phyloP scores from a whole-genome alignment of 1,140 invertebrate species.

The Coptotermes formosanus region DNA sequence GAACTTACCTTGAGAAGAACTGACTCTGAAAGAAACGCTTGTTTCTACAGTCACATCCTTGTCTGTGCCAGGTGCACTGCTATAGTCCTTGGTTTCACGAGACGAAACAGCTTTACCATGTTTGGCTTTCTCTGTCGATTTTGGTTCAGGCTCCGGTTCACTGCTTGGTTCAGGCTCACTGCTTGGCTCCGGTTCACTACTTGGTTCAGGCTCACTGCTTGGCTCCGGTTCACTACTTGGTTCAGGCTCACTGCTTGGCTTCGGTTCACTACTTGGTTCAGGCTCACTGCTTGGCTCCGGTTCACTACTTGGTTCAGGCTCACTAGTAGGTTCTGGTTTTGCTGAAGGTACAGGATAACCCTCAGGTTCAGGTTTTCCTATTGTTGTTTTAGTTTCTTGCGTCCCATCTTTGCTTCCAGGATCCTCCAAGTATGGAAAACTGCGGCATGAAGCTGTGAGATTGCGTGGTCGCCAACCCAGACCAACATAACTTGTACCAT shows the following conservation, averaged over 20 bases:
- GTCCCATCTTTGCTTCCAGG: constrained; percentile 35
- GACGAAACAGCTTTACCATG: constrained; percentile 27
- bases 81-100: constrained; percentile 16
- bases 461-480: constrained; percentile 77
- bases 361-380: constrained; percentile 35
- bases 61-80: neutral
- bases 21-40: constrained; percentile 70
- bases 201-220: constrained; percentile 49
- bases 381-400: constrained; percentile 29
- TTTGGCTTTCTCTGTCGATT: constrained; percentile 32
- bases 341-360: constrained; percentile 36
- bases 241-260: constrained; percentile 36
- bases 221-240: constrained; percentile 34
- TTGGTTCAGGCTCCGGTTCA: constrained; percentile 22
- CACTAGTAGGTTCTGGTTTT: constrained; percentile 38
- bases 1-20: constrained; percentile 54
- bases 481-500: constrained; percentile 82
- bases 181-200: constrained; percentile 43
- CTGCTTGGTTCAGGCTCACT: too few relatives aligned
- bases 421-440: constrained; percentile 58
- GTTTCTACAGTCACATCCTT: constrained; percentile 65
- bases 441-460: constrained; percentile 69
- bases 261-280: constrained; percentile 37
- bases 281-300: constrained; percentile 38
- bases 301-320: constrained; percentile 44